Conservation (phyloP, 2,888 invertebrate genomes). For the Diarsia rubi region DNA sequence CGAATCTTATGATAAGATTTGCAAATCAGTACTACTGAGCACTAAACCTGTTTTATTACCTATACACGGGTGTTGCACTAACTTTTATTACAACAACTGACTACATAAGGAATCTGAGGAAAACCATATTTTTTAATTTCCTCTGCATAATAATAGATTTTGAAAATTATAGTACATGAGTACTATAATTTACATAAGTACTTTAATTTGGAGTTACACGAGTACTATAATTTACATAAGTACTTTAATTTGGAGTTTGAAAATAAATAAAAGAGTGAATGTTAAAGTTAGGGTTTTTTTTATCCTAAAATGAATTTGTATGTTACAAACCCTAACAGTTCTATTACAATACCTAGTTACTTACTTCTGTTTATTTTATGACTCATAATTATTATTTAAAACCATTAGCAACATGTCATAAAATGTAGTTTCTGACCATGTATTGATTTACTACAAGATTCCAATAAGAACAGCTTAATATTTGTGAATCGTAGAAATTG, state of each 20-base stretch:
- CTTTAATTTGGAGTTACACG: no score
- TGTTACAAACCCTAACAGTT: background rate
- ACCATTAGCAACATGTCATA: background rate
- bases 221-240: no score
- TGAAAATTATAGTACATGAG: background rate
- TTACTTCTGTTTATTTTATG: background rate
- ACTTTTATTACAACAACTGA: constrained; percentile 27
- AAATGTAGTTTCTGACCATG: background rate
- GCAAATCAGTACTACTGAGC: constrained; percentile 53
- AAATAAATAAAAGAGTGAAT: no score
- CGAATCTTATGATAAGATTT: constrained; percentile 59
- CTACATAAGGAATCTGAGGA: constrained; percentile 16
- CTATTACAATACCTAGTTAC: background rate
- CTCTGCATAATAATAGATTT: no score
- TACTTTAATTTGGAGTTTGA: no score
- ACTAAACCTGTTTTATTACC: constrained; percentile 55
- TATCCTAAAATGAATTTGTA: background rate
- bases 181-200: no score
- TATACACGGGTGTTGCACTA: constrained; percentile 37
- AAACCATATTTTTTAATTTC: background rate
- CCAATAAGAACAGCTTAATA: constrained; percentile 64
- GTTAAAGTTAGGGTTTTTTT: background rate
- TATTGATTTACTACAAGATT: constrained; percentile 65
- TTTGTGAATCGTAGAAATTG: no score
- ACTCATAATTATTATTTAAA: background rate